Conservation (phyloP, 2,797 vertebrate genomes). For the Glyptemys insculpta region DNA sequence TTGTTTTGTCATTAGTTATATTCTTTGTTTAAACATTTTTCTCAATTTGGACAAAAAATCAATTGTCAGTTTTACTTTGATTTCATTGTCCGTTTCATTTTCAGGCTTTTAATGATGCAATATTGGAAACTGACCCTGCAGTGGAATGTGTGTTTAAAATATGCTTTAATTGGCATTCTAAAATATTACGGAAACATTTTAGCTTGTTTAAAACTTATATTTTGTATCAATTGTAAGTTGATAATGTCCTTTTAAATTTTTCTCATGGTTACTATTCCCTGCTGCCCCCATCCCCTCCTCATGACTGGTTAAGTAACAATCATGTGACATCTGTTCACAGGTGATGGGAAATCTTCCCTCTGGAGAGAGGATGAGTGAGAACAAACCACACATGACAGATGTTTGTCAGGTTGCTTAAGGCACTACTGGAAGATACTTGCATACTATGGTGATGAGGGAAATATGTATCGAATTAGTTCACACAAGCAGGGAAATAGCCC, state of each 20-base stretch:
- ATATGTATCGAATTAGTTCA: conserved; percentile 37
- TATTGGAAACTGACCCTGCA: neutral
- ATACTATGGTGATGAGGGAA: conserved; percentile 19
- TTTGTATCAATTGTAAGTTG: neutral
- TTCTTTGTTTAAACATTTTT: neutral
- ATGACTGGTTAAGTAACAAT: conserved; percentile 3
- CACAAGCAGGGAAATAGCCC: conserved; percentile 3
- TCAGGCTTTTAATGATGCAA: neutral
- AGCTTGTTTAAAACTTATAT: neutral
- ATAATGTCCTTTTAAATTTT: neutral
- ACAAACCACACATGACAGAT: conserved; percentile 29
- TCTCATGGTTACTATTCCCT: neutral
- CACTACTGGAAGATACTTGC: neutral
- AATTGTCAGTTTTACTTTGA: neutral
- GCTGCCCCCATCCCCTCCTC: neutral
- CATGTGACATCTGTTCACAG: neutral
- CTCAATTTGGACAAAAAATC: neutral
- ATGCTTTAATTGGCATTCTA: neutral
- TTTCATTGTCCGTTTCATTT: neutral
- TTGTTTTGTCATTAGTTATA: neutral
- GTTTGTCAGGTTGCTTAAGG: conserved; percentile 15
- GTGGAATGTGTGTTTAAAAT: neutral
- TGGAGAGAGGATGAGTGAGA: conserved; percentile 49
- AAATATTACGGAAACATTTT: neutral
- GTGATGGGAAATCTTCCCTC: conserved; percentile 30